Conservation (phyloP, 2,888 invertebrate genomes). For the Mythimna pallens region DNA sequence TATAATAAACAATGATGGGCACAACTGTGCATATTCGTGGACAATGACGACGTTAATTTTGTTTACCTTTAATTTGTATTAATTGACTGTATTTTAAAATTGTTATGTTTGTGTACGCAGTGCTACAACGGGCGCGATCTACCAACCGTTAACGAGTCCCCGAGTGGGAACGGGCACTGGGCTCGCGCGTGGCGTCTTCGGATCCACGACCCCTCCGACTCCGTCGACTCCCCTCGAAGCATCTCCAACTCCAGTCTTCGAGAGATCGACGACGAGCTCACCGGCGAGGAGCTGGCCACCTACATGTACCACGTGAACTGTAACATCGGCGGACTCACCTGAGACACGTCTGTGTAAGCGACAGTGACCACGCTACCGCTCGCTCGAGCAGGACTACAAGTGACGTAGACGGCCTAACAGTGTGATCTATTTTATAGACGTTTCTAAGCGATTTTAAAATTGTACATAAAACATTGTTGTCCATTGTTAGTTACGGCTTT, state of each 20-base stretch:
- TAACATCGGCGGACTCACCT: slow-evolving; percentile 83
- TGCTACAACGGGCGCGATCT: slow-evolving; percentile 81
- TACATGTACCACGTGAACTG: slow-evolving; percentile 93
- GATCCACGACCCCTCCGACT: slow-evolving; percentile 80
- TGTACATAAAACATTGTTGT: slow-evolving; percentile 57
- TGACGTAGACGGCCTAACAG: slow-evolving; percentile 59
- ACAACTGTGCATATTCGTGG: neutral
- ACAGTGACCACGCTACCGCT: slow-evolving; percentile 51
- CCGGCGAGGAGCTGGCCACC: slow-evolving; percentile 92
- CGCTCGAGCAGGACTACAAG: slow-evolving; percentile 52
- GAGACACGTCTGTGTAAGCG: slow-evolving; percentile 82
- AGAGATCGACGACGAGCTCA: slow-evolving; percentile 93
- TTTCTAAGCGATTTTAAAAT: slow-evolving; percentile 49
- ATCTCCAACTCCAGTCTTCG: slow-evolving; percentile 95
- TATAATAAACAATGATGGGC: neutral
- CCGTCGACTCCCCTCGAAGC: slow-evolving; percentile 88
- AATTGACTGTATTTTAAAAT: slow-evolving; percentile 10
- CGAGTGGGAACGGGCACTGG: slow-evolving; percentile 82
- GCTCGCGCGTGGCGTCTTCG: slow-evolving; percentile 78
- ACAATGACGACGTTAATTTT: slow-evolving; percentile 1
- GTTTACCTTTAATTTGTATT: slow-evolving; percentile 5
- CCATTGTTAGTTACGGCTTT: slow-evolving; percentile 60
- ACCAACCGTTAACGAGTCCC: slow-evolving; percentile 82
- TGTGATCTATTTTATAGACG: slow-evolving; percentile 58
- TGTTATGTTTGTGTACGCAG: slow-evolving; percentile 69